These are phyloP conservation scores for Cyclina sinensis DNA, from an alignment of 1,140 invertebrate genomes.

Conservation along the genomic window DNA sequence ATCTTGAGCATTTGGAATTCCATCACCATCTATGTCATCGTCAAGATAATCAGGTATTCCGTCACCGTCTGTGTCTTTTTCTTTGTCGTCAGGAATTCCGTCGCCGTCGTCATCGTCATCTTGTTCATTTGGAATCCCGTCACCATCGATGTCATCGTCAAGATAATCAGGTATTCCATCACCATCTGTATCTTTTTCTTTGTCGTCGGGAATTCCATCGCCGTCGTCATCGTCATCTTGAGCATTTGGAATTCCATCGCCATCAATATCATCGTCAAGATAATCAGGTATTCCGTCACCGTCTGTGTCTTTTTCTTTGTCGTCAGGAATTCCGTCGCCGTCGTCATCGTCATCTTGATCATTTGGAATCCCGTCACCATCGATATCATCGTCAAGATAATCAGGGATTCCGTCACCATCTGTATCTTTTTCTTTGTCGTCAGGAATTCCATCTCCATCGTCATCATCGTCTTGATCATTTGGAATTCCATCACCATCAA, in stretches of 20 bases:
- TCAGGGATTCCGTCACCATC: slow-evolving; percentile 82
- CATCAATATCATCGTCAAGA: slow-evolving; percentile 72
- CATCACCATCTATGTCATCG: slow-evolving; percentile 63
- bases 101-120: slow-evolving; percentile 79
- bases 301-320: slow-evolving; percentile 73
- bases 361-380: slow-evolving; percentile 83
- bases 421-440: slow-evolving; percentile 76
- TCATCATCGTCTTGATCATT: slow-evolving; percentile 76
- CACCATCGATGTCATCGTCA: slow-evolving; percentile 78
- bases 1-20: slow-evolving; percentile 75
- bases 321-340: slow-evolving; percentile 81
- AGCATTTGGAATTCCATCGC: slow-evolving; percentile 76
- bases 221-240: slow-evolving; percentile 77
- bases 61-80: slow-evolving; percentile 81
- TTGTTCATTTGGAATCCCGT: slow-evolving; percentile 78
- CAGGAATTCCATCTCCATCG: slow-evolving; percentile 81
- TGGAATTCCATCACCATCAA: slow-evolving; percentile 80
- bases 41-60: slow-evolving; percentile 79
- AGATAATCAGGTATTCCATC: slow-evolving; percentile 80
- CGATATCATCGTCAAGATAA: slow-evolving; percentile 77
- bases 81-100: slow-evolving; percentile 75
- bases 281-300: slow-evolving; percentile 73
- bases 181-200: slow-evolving; percentile 75
- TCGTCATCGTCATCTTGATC: slow-evolving; percentile 79
- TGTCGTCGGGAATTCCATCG: slow-evolving; percentile 78